Conservation (phyloP, 1,140 invertebrate species). For the Pachyrhynchus sulphureomaculatus region DNA sequence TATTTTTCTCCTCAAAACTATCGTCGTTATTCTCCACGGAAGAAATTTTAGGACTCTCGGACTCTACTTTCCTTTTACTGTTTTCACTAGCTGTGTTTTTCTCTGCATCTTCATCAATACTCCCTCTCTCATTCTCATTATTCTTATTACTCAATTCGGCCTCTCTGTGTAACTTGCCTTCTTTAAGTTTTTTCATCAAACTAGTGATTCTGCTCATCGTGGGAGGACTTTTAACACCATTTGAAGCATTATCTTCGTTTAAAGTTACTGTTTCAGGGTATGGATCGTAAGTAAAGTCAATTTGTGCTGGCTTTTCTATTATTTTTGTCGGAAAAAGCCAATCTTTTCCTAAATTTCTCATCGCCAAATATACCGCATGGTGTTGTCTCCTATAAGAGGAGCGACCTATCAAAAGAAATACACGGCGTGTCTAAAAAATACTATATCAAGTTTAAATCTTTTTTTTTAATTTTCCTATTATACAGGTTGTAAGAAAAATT, state of each 20-base stretch:
- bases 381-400: constrained; percentile 38
- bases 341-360: constrained; percentile 40
- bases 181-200: neutral
- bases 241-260: no score
- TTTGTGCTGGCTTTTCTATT: constrained; percentile 38
- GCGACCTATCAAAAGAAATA: constrained; percentile 15
- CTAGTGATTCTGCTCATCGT: neutral
- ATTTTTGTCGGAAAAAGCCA: constrained; percentile 45
- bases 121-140: no score
- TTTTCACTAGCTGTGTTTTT: neutral
- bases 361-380: constrained; percentile 40
- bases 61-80: neutral
- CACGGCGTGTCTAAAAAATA: no score
- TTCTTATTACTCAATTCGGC: no score
- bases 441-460: no score
- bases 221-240: no score
- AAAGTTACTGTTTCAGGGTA: neutral
- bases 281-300: constrained; percentile 34
- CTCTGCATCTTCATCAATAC: no score
- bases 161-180: neutral
- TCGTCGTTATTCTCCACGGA: no score
- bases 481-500: no score
- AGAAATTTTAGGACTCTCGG: no score
- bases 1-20: neutral
- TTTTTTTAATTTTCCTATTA: no score